Conservation (phyloP, 1,140 invertebrate species). For the Drosophila nigromelanica region DNA sequence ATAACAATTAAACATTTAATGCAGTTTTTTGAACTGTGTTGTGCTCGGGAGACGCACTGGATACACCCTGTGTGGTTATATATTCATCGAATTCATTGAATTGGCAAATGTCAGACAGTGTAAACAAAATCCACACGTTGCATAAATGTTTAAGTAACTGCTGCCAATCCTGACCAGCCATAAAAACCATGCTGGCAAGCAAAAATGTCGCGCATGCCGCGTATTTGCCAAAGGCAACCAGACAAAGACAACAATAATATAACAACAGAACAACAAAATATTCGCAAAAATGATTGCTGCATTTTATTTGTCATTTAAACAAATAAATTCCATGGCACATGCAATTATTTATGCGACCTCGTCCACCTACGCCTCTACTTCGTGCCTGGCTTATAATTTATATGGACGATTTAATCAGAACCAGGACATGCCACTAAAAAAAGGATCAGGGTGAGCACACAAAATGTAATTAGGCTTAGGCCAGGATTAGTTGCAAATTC, state of each 20-base stretch:
- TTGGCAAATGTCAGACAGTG: constrained; percentile 24
- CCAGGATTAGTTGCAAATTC: constrained; percentile 57
- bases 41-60: neutral
- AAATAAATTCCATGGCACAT: constrained; percentile 43
- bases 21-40: neutral
- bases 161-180: constrained; percentile 31
- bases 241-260: constrained; percentile 21
- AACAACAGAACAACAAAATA: constrained; percentile 33
- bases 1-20: constrained; percentile 33
- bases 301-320: constrained; percentile 66
- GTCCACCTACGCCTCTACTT: neutral
- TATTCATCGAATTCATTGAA: constrained; percentile 30
- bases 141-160: constrained; percentile 63
- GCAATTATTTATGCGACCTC: constrained; percentile 51
- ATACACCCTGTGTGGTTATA: neutral
- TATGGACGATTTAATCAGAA: constrained; percentile 45
- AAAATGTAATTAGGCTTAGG: constrained; percentile 74
- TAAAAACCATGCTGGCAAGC: constrained; percentile 41
- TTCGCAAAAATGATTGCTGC: constrained; percentile 69
- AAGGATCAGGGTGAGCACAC: constrained; percentile 36
- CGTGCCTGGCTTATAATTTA: constrained; percentile 27
- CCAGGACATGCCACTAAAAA: constrained; percentile 18
- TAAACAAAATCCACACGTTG: constrained; percentile 38
- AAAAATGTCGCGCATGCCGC: constrained; percentile 54
- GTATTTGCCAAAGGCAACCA: constrained; percentile 48